Conservation (phyloP, 2,797 vertebrate species). For the Coracias cyanogaster region DNA sequence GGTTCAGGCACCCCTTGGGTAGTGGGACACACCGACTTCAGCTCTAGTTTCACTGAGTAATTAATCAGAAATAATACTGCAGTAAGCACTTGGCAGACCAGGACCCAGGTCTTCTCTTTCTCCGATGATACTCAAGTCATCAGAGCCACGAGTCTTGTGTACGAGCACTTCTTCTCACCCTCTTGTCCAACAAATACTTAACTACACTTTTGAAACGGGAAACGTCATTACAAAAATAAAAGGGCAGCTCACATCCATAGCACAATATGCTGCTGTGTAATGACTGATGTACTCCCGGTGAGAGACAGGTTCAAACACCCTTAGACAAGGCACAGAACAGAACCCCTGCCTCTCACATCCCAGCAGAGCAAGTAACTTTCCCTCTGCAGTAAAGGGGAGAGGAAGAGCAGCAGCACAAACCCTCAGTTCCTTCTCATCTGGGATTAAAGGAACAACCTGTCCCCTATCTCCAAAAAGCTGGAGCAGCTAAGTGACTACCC, state of each 20-base stretch:
- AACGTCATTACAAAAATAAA: neutral
- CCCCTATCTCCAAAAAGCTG: neutral
- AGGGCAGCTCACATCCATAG: neutral
- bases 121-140: neutral
- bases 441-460: neutral
- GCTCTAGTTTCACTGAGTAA: neutral
- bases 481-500: neutral
- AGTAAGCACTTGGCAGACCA: neutral
- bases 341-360: neutral
- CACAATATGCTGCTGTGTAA: neutral
- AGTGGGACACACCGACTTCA: neutral
- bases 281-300: neutral
- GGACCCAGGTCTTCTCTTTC: neutral
- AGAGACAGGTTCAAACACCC: neutral
- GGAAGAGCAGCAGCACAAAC: neutral
- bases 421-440: neutral
- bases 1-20: neutral
- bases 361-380: neutral
- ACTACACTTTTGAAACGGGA: neutral
- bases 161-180: neutral
- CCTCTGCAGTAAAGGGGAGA: neutral
- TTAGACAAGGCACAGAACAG: neutral
- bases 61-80: neutral
- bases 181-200: neutral
- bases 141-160: neutral